Conservation (phyloP, 2,797 vertebrate species). For the Nyctibius grandis region DNA sequence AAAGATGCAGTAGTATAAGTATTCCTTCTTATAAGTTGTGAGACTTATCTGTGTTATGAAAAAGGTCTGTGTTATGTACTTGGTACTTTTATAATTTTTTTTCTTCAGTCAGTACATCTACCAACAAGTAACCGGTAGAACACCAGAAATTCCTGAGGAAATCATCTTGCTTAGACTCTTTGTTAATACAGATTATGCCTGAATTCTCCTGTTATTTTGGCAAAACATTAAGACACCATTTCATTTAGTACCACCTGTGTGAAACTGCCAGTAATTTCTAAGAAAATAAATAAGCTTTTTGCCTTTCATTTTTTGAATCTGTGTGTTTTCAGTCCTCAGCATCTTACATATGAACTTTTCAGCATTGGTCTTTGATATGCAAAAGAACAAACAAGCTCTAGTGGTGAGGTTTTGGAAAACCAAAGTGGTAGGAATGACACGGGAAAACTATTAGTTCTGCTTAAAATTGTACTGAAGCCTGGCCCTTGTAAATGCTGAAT, state of each 20-base stretch:
- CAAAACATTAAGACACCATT: not conserved
- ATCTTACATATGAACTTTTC: not conserved
- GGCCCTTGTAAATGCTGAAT: not conserved
- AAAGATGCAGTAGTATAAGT: not conserved
- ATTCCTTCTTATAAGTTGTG: not conserved
- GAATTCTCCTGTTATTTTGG: not conserved
- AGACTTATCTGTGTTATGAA: not conserved
- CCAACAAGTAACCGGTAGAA: not conserved
- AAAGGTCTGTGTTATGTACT: not conserved
- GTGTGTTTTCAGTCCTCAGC: not conserved
- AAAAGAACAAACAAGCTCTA: not conserved
- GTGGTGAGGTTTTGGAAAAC: not conserved
- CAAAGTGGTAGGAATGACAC: not conserved
- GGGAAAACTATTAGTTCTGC: not conserved
- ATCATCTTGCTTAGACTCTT: not conserved
- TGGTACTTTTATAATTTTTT: not conserved
- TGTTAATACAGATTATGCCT: not conserved
- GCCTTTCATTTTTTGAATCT: not conserved
- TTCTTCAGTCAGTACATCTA: not conserved
- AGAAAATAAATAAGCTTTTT: not conserved
- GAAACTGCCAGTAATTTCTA: not conserved
- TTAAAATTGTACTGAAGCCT: not conserved
- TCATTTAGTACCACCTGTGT: not conserved
- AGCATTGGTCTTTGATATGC: not conserved
- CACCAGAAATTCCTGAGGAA: not conserved